These are phyloP conservation scores for Limanda limanda DNA, from an alignment of 2,113 vertebrate genomes.

Conservation along the genomic window DNA sequence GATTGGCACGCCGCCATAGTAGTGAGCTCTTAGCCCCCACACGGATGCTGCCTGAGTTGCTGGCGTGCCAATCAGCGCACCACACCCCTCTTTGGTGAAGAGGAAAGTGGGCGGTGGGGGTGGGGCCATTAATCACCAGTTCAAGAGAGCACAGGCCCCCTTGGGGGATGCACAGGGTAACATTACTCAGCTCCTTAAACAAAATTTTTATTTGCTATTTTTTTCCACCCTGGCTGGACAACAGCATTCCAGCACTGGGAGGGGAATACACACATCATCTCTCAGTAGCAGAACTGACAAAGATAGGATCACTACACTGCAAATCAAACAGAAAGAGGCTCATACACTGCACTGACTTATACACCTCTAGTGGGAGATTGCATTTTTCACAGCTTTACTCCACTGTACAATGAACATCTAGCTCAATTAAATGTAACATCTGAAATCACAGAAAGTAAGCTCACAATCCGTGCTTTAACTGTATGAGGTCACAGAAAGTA, in stretches of 20 bases:
- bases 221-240: conserved; percentile 74
- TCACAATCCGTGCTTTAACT: background rate
- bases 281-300: conserved; percentile 44
- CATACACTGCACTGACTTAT: background rate
- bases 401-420: background rate
- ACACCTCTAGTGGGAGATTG: background rate
- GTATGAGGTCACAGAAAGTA: background rate
- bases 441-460: background rate
- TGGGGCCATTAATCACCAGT: conserved; percentile 81
- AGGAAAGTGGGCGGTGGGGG: conserved; percentile 72
- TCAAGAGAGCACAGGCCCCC: conserved; percentile 75
- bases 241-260: conserved; percentile 81
- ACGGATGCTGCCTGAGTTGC: conserved; percentile 44
- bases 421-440: background rate
- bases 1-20: conserved; percentile 60
- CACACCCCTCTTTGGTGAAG: conserved; percentile 61
- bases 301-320: conserved; percentile 22
- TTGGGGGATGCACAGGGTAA: conserved; percentile 58
- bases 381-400: background rate
- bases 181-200: conserved; percentile 71
- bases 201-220: conserved; percentile 72
- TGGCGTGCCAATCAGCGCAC: conserved; percentile 66
- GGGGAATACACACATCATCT: conserved; percentile 68
- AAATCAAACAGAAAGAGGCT: conserved; percentile 45
- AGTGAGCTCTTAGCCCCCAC: conserved; percentile 36